Evolutionary conservation across 1,140 invertebrate genomes (phyloP), one percentile per base, ranked within the genome.

Genomic region (Lordiphosa collinella): DNA sequence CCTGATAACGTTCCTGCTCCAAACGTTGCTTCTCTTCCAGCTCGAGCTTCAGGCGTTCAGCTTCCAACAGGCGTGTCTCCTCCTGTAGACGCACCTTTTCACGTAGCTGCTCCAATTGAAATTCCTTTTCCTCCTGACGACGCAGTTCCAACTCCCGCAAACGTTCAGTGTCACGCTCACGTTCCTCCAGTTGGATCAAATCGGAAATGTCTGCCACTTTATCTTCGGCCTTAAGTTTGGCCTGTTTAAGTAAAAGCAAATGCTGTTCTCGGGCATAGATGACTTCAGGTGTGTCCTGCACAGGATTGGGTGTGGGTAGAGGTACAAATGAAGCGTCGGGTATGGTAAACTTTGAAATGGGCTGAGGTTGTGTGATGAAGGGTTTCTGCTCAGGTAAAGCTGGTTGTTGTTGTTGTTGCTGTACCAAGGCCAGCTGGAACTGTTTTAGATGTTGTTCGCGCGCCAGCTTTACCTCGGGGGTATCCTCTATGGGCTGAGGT

Each of bases 401-500:
- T n/a, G n/a, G n/a, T n/a, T n/a, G n/a, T n/a, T n/a, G n/a, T n/a
- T n/a, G n/a, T n/a, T n/a, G n/a, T n/a, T 74, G 76, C 10, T 62
- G 66, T 14, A 56, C 55, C 31, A 82, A 25, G 0, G 73, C 73
- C 22, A 67, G 63, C 6, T 74, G 71, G n/a, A 54, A 88, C 8
- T 57, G 60, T 34, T 66, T 70, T 9, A 87, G 53, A 44, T 87
- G 84, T 38, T 87, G 67, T 35, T 87, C 85, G 4, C 85, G 78
- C 0, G 74, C 74, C 9, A 56, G 62, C 16, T 60, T 48, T 10
- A 82, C 74, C 16, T 87, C 84, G 0, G 62, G 53, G 0, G 85
- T 73, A 7, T 87, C 75, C 53, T 66, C 48, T 29, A 82, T 54
- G 0, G 52, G 41, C 6, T 60, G 37, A 0, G 61, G 76, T n/a